Conservation (phyloP, 1,140 invertebrate species). For the Bombus ignitus region DNA sequence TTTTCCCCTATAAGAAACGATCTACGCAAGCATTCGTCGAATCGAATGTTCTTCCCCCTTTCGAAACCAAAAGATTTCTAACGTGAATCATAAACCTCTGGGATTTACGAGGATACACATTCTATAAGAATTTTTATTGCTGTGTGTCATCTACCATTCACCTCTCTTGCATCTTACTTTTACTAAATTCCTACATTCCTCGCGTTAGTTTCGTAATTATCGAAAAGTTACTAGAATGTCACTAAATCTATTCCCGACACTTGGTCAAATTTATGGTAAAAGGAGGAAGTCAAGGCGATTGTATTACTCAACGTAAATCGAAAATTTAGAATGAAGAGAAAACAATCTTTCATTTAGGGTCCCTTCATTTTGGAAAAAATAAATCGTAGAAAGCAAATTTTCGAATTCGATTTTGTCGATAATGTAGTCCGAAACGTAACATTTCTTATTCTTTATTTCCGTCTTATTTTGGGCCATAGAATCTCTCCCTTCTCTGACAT, state of each 20-base stretch:
- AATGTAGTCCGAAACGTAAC: too few species aligned
- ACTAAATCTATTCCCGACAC: neutral
- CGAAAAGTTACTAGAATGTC: neutral
- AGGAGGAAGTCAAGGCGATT: neutral
- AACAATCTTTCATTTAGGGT: too few species aligned
- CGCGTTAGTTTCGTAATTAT: neutral
- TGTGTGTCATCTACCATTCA: neutral
- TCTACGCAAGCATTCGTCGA: neutral
- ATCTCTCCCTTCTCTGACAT: too few species aligned
- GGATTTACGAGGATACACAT: conserved; percentile 13
- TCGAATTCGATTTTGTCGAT: too few species aligned
- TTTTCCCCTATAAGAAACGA: neutral
- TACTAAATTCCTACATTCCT: neutral
- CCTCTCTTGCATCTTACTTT: neutral
- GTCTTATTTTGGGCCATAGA: too few species aligned
- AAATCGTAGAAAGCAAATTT: too few species aligned
- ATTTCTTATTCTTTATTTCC: too few species aligned
- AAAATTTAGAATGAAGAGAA: neutral
- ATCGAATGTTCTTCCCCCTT: neutral
- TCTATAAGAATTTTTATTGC: conserved; percentile 21
- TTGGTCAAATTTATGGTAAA: neutral
- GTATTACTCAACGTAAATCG: neutral
- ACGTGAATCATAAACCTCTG: neutral
- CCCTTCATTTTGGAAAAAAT: too few species aligned
- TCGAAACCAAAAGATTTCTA: neutral